Conservation (phyloP, 2,888 invertebrate species). For the Eupithecia centaureata region DNA sequence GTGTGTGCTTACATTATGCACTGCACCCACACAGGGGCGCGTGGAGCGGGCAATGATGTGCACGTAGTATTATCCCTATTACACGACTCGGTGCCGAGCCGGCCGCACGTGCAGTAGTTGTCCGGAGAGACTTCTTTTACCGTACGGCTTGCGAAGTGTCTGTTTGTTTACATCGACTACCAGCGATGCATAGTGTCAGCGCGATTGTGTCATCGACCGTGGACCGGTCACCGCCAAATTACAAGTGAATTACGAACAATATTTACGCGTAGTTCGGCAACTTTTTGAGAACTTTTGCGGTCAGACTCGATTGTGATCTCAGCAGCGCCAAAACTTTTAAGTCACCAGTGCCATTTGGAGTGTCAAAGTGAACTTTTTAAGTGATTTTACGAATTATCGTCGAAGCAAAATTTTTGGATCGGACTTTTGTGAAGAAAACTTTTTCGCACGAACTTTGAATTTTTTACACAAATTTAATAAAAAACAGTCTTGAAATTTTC, state of each 20-base stretch:
- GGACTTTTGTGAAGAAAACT: slow-evolving; percentile 40
- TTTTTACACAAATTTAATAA: slow-evolving; percentile 27
- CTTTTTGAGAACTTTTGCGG: slow-evolving; percentile 73
- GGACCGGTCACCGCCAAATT: slow-evolving; percentile 70
- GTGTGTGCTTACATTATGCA: slow-evolving; percentile 78
- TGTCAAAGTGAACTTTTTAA: slow-evolving; percentile 68
- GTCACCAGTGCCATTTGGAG: slow-evolving; percentile 54
- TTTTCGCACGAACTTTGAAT: slow-evolving; percentile 24
- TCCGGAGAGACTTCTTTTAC: slow-evolving; percentile 73
- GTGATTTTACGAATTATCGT: slow-evolving; percentile 43
- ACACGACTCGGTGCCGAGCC: slow-evolving; percentile 78
- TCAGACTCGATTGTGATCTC: slow-evolving; percentile 48
- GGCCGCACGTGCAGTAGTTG: slow-evolving; percentile 79
- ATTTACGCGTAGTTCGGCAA: slow-evolving; percentile 65
- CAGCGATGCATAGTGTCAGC: slow-evolving; percentile 77
- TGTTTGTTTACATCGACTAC: slow-evolving; percentile 79
- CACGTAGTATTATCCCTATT: slow-evolving; percentile 82
- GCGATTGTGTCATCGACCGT: slow-evolving; percentile 80
- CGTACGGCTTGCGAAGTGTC: slow-evolving; percentile 70
- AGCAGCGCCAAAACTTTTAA: slow-evolving; percentile 61
- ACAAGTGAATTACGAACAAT: slow-evolving; percentile 74
- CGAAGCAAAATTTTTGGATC: slow-evolving; percentile 47
- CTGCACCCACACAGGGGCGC: slow-evolving; percentile 67
- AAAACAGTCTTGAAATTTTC: slow-evolving; percentile 39
- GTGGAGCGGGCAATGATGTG: slow-evolving; percentile 80